A percentile compares a stretch with the other conserved stretches of the same genome.
These are phyloP conservation scores for Chiroxiphia lanceolata DNA, from an alignment of 2,797 vertebrate genomes.

Conservation along the genomic window DNA sequence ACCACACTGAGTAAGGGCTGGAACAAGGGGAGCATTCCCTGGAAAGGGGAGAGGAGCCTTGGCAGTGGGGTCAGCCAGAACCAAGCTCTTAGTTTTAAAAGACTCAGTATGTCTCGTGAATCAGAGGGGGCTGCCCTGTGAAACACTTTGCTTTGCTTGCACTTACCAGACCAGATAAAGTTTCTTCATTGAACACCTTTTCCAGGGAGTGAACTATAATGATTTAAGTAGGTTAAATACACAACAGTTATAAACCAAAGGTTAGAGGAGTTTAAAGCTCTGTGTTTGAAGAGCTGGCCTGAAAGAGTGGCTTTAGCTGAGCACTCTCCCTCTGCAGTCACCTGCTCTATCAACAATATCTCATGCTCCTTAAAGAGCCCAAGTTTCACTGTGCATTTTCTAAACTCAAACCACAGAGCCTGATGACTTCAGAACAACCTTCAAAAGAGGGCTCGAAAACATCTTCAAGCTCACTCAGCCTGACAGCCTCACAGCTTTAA, in stretches of 20 bases:
- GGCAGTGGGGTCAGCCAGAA: not conserved
- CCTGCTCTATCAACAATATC: not conserved
- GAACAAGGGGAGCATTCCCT: not conserved
- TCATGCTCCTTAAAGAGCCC: not conserved
- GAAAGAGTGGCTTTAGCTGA: not conserved
- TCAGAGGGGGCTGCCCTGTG: not conserved
- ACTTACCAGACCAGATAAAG: not conserved
- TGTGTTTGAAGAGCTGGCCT: not conserved
- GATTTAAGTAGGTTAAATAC: not conserved
- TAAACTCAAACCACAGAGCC: not conserved
- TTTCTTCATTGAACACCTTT: not conserved
- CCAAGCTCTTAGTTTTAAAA: not conserved
- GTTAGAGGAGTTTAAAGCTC: not conserved
- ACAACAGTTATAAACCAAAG: not conserved
- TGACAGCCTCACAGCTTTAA: not conserved
- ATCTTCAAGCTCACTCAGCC: not conserved
- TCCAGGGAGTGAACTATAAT: not conserved
- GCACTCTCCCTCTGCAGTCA: not conserved
- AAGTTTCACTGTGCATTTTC: not conserved
- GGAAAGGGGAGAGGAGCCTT: not conserved
- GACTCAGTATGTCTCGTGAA: not conserved
- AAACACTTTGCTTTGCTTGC: not conserved
- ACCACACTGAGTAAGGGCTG: not conserved
- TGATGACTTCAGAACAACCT: not conserved
- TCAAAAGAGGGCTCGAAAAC: conserved; percentile 22